A percentile compares a stretch with the other conserved stretches of the same genome.
phyloP scores from a whole-genome alignment of 2,113 vertebrate species.

The Brienomyrus brachyistius region DNA sequence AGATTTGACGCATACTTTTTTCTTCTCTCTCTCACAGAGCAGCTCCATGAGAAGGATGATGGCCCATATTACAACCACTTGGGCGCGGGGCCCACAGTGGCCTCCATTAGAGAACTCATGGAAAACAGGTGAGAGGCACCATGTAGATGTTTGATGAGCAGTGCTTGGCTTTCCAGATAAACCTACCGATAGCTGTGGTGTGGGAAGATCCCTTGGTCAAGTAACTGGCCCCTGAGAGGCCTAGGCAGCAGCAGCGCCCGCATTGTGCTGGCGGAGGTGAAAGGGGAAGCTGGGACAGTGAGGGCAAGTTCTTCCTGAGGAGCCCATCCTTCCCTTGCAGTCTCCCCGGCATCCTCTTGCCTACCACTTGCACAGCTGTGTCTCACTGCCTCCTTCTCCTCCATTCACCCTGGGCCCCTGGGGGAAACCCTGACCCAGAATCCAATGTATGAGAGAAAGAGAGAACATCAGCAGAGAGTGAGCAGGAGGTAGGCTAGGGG shows the following conservation, averaged over 20 bases:
- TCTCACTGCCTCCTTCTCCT: constrained; percentile 26
- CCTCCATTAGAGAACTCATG: constrained; percentile 89
- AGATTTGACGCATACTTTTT: constrained; percentile 3
- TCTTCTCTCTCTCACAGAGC: constrained; percentile 59
- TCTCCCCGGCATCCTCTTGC: constrained; percentile 14
- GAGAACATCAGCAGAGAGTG: constrained; percentile 50
- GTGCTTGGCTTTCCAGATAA: neutral
- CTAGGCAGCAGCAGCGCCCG: neutral
- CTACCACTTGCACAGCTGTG: constrained; percentile 29
- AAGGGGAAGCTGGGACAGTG: neutral
- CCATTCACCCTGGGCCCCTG: neutral
- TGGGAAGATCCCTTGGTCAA: neutral
- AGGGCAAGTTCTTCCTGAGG: neutral
- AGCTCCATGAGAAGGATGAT: constrained; percentile 93
- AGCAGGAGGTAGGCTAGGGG: neutral
- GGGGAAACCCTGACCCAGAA: constrained; percentile 61
- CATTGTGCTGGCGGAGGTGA: neutral
- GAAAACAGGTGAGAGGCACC: constrained; percentile 63
- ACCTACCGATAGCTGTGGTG: neutral
- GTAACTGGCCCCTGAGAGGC: neutral
- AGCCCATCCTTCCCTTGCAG: neutral
- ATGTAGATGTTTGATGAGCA: neutral
- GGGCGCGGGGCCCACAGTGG: constrained; percentile 86
- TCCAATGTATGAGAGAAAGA: constrained; percentile 46
- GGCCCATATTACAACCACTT: constrained; percentile 96